Conservation (phyloP, 2,113 vertebrate genomes). For the Crotalus horridus region DNA sequence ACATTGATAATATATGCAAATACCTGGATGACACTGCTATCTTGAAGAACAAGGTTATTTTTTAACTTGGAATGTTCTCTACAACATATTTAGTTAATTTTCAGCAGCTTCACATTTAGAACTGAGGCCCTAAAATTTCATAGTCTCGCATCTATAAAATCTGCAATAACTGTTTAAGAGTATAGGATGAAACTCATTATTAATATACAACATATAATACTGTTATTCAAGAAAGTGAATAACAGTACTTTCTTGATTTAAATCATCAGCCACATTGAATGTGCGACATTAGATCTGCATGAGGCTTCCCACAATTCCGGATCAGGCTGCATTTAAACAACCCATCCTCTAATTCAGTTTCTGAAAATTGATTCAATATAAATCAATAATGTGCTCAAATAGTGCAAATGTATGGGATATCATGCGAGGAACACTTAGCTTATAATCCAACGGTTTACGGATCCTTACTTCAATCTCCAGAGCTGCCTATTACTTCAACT, state of each 20-base stretch:
- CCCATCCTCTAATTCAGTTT: not conserved
- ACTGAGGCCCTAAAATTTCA: not conserved
- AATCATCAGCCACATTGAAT: not conserved
- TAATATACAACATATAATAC: not conserved
- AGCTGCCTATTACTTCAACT: not conserved
- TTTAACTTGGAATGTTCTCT: not conserved
- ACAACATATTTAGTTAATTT: not conserved
- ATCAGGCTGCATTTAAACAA: not conserved
- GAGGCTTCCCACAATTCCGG: not conserved
- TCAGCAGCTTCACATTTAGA: not conserved
- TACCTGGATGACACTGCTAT: not conserved
- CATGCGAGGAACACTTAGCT: not conserved
- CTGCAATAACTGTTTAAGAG: not conserved
- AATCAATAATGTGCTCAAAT: not conserved
- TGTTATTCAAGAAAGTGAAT: not conserved
- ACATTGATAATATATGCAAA: not conserved
- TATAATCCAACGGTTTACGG: not conserved
- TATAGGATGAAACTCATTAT: not conserved
- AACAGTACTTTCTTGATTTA: not conserved
- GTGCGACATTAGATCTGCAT: not conserved
- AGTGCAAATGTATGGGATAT: not conserved
- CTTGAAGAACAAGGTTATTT: not conserved
- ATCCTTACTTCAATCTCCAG: not conserved
- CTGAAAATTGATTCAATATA: not conserved
- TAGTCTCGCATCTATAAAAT: conserved; percentile 11